These are phyloP conservation scores for Sus scrofa DNA, from an alignment of 2,113 vertebrate species.

Conservation along the genomic window DNA sequence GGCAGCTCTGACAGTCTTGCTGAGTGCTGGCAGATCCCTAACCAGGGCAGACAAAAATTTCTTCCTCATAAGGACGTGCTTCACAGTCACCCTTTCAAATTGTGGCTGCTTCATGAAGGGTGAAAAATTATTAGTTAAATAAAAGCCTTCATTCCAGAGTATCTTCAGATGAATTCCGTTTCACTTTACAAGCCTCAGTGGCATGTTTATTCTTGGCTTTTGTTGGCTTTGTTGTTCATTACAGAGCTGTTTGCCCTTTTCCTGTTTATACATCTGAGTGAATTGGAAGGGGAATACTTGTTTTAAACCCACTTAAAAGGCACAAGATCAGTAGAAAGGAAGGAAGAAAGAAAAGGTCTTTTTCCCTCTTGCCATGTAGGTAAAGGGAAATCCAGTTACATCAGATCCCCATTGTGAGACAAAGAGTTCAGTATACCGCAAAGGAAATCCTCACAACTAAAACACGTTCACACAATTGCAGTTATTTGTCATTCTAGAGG, in stretches of 20 bases:
- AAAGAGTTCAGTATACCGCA: background rate
- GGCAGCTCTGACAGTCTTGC: background rate
- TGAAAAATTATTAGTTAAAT: background rate
- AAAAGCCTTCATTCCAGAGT: background rate
- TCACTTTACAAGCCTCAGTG: background rate
- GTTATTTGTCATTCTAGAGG: background rate
- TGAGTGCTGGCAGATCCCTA: background rate
- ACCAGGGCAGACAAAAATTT: background rate
- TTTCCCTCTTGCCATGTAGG: background rate
- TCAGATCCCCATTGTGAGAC: background rate
- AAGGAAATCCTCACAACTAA: background rate
- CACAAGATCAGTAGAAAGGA: background rate
- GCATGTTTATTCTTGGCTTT: background rate
- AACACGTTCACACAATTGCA: background rate
- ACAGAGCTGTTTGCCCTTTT: conserved; percentile 19
- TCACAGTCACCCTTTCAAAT: conserved; percentile 12
- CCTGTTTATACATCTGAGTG: background rate
- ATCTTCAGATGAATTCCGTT: background rate
- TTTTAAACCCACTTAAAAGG: conserved; percentile 24
- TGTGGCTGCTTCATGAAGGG: background rate
- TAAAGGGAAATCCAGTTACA: background rate
- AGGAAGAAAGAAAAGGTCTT: background rate
- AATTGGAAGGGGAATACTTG: conserved; percentile 9
- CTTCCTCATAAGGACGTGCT: background rate
- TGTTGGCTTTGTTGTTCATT: background rate